Evolutionary conservation across 2,888 invertebrate species (phyloP).

Genomic region (Temnothorax ravouxi): DNA sequence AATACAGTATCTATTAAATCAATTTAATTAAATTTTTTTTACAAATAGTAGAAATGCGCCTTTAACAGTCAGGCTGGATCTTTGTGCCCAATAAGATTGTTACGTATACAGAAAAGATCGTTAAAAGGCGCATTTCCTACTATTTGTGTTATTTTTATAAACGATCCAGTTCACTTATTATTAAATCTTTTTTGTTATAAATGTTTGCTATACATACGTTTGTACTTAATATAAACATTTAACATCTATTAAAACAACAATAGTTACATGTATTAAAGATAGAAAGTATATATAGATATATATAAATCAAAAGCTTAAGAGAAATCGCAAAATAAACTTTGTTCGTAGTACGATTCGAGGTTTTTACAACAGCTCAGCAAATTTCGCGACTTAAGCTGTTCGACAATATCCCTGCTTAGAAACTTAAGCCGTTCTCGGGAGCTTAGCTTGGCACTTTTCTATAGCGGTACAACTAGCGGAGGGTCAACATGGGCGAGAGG

Average conservation of each 20-base stretch:
- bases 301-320: slow-evolving; percentile 6
- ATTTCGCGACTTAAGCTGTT: slow-evolving; percentile 44
- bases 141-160: too few species aligned
- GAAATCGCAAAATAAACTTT: slow-evolving; percentile 36
- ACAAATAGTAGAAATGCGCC: too few species aligned
- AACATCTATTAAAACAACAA: not conserved
- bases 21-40: slow-evolving; percentile 4
- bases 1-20: not conserved
- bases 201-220: not conserved
- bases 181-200: slow-evolving; percentile 5
- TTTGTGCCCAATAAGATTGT: too few species aligned
- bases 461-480: slow-evolving; percentile 3
- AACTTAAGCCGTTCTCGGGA: slow-evolving; percentile 57
- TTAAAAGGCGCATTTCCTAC: too few species aligned
- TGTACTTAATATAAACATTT: not conserved
- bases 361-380: slow-evolving; percentile 29
- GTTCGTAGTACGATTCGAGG: not conserved
- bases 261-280: not conserved
- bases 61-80: too few species aligned
- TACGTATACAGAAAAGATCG: too few species aligned
- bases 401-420: slow-evolving; percentile 37
- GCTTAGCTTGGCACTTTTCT: slow-evolving; percentile 58
- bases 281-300: too few species aligned
- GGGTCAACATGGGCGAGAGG: slow-evolving; percentile 28
- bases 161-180: too few species aligned